Percentiles rank a stretch among this genome's conserved stretches.
These are phyloP conservation scores for Patagioenas fasciata DNA, from an alignment of 2,113 vertebrate species.

Conservation along the genomic window DNA sequence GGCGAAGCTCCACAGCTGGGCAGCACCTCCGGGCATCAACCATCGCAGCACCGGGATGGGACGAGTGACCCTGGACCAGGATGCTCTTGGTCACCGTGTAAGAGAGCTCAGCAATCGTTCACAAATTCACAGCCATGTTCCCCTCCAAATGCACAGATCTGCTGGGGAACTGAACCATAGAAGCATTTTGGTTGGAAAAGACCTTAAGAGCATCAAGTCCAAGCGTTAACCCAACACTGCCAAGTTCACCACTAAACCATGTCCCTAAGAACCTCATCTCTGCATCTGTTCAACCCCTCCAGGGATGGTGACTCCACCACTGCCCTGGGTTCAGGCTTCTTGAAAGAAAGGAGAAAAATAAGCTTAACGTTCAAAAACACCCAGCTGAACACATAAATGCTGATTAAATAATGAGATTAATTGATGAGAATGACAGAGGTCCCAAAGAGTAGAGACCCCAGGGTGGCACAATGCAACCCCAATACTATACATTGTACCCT, in stretches of 20 bases:
- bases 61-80: neutral
- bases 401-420: neutral
- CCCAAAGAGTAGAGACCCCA: neutral
- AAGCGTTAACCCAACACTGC: too few species aligned
- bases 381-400: neutral
- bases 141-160: neutral
- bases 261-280: too few species aligned
- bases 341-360: neutral
- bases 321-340: too few species aligned
- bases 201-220: too few species aligned
- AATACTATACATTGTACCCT: neutral
- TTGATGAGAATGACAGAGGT: neutral
- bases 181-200: too few species aligned
- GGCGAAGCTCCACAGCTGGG: neutral
- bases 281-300: too few species aligned
- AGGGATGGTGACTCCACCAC: too few species aligned
- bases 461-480: neutral
- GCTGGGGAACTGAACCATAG: neutral
- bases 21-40: neutral
- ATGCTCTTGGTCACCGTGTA: neutral
- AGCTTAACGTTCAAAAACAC: neutral
- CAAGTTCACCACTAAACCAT: too few species aligned
- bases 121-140: rapidly evolving
- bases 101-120: neutral
- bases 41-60: neutral